Evolutionary conservation across 2,113 vertebrate species (phyloP), one percentile per base, ranked within the genome.

Genomic region (Lates calcarifer): DNA sequence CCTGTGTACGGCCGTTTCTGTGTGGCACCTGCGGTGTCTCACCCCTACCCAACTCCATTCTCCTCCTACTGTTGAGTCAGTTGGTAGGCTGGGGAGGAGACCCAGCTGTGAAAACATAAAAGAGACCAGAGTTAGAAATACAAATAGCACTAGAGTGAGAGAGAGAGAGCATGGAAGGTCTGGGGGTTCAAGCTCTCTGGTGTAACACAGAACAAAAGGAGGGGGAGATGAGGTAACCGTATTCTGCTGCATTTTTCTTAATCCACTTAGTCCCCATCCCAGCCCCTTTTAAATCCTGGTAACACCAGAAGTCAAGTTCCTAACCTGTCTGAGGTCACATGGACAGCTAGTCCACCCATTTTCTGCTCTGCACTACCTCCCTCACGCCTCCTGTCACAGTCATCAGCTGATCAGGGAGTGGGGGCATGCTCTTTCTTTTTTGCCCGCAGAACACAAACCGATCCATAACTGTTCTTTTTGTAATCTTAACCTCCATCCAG

Each of bases 91-190:
- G 17, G 62, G 75, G 86, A 87, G 79, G 74, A 87, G 82, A 79
- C 70, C 47, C 76, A 80, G 71, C 89, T 84, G 75, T 79, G 71
- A 90, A 87, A 88, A 87, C 35, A 82, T 51, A 79, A 86, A 58
- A 70, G 51, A 88, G 77, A 84, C 69, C 77, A 83, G 86, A 82
- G 75, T 85, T 89, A 84, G 80, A 81, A 74, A 74, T 69, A 56
- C 53, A 57, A 86, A 83, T 55, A 77, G 79, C 62, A 85, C 60
- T 58, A 79, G 69, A 81, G 55, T 51, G 64, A 82, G 74, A 49
- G 64, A 82, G 74, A 49, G 67, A 72, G 69, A 81, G 58, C 61
- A 53, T 63, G 43, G 66, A 83, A 43, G 43, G 76, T 82, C 69
- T 58, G 70, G 72, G 61, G 53, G 68, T 84, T 63, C 24, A 75